Conservation (phyloP, 2,797 vertebrate genomes). For the Glossophaga mutica region DNA sequence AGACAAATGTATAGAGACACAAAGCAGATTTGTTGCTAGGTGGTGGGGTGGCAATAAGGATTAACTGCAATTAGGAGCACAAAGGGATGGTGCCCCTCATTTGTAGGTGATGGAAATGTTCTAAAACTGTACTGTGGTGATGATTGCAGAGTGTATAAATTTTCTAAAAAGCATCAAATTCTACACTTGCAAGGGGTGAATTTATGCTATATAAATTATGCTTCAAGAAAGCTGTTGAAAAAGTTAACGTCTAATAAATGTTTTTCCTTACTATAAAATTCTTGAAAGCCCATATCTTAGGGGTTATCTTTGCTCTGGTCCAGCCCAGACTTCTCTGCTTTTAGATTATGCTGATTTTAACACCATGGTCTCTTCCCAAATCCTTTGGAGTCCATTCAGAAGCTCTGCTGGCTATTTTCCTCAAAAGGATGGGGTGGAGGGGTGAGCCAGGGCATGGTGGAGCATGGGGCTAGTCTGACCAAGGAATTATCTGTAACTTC, state of each 20-base stretch:
- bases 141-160: not conserved
- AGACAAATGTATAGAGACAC: not conserved
- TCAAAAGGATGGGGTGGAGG: not conserved
- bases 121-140: not conserved
- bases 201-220: not conserved
- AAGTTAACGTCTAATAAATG: not conserved
- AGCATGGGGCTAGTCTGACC: not conserved
- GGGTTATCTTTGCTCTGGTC: not conserved
- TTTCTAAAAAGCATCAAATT: not conserved
- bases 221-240: not conserved
- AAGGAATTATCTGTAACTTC: slow-evolving; percentile 23
- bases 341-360: not conserved
- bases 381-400: not conserved
- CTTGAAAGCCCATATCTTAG: not conserved
- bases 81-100: not conserved
- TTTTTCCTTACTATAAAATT: not conserved
- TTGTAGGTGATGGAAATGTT: not conserved
- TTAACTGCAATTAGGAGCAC: not conserved
- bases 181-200: not conserved
- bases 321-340: not conserved
- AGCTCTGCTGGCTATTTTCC: not conserved
- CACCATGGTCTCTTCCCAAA: not conserved
- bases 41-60: not conserved
- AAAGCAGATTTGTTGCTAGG: not conserved
- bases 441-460: not conserved